These are phyloP conservation scores for Chlorodrepanis virens DNA, from an alignment of 2,113 vertebrate species.

Conservation along the genomic window DNA sequence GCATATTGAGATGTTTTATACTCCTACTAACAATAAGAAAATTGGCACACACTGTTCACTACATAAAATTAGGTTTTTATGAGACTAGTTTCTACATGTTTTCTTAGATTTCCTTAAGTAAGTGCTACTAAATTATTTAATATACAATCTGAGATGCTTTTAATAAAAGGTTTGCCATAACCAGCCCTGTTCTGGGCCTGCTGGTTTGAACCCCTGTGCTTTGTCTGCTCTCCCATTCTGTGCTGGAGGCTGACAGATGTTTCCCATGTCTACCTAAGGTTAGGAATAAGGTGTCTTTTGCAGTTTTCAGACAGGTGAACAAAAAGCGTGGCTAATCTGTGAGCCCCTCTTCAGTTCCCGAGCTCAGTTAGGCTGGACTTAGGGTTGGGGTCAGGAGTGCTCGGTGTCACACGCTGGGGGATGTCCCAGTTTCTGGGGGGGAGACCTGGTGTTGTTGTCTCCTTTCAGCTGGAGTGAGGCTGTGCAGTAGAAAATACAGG, in stretches of 20 bases:
- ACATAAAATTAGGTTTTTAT: background rate
- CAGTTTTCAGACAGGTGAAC: conserved; percentile 15
- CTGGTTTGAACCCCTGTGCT: background rate
- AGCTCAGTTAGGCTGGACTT: background rate
- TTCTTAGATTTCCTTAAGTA: background rate
- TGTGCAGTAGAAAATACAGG: background rate
- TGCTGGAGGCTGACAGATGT: background rate
- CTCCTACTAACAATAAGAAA: background rate
- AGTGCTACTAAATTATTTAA: background rate
- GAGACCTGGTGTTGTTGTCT: background rate
- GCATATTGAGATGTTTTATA: background rate
- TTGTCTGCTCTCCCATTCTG: background rate
- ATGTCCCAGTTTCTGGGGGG: background rate
- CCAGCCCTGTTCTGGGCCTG: background rate
- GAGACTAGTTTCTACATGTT: background rate
- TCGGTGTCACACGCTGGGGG: background rate
- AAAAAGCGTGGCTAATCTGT: background rate
- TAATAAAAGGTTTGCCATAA: background rate
- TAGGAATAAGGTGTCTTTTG: background rate
- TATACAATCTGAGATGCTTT: background rate
- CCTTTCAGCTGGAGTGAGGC: background rate
- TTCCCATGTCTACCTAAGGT: background rate
- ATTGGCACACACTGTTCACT: background rate
- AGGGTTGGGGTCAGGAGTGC: conserved; percentile 2
- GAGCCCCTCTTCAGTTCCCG: background rate